Percentiles rank a stretch among this genome's conserved stretches.
These are phyloP conservation scores for Allobates femoralis DNA, from an alignment of 2,797 vertebrate genomes.

Conservation along the genomic window DNA sequence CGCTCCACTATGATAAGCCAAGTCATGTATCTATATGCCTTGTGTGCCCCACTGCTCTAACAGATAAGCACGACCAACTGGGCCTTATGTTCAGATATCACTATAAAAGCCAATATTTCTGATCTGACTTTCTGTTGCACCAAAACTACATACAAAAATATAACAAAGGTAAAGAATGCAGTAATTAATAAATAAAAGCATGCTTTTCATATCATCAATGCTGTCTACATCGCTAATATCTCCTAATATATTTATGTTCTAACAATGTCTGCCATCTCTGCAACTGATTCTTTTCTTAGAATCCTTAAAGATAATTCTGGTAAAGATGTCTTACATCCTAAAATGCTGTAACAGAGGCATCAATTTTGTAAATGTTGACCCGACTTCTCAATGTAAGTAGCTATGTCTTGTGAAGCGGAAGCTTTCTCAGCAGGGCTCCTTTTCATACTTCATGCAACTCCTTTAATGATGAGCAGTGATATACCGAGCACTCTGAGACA, in stretches of 20 bases:
- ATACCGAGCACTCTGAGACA: not conserved
- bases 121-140: too few species aligned
- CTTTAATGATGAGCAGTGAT: constrained; percentile 20
- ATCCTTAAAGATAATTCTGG: not conserved
- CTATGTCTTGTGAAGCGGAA: constrained; percentile 1
- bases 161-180: not conserved
- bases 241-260: not conserved
- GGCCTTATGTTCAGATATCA: too few species aligned
- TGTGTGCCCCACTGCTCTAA: too few species aligned
- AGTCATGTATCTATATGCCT: too few species aligned
- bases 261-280: not conserved
- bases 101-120: too few species aligned
- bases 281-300: not conserved
- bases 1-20: too few species aligned
- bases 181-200: not conserved
- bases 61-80: too few species aligned
- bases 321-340: constrained; percentile 25
- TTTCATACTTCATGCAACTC: constrained; percentile 22
- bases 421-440: constrained; percentile 28
- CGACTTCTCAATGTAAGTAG: not conserved
- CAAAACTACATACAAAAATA: too few species aligned
- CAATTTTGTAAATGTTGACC: constrained; percentile 55
- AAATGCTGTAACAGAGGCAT: constrained; percentile 8
- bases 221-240: not conserved
- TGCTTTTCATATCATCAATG: not conserved